Evolutionary conservation across 2,888 invertebrate species (phyloP), one percentile per base, ranked within the genome.

Genomic region (Uloborus plumipes): DNA sequence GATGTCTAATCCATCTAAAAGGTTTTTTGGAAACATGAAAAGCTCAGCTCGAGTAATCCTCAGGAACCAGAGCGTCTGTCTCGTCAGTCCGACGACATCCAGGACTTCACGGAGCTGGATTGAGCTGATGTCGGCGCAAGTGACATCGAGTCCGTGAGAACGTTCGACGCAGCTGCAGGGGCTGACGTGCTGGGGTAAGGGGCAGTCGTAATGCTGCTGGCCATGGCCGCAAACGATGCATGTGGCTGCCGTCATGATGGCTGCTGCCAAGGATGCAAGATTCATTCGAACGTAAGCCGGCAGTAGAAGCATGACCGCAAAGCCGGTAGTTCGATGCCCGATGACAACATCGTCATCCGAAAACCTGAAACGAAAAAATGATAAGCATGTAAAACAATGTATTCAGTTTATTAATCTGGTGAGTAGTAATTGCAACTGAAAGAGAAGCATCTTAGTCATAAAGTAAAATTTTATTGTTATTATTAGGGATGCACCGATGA

Each of bases 1-100:
- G 86, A 96, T 95, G 88, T 95, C 95, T 88, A 96, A 91, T 4
- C 95, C 95, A 81, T 95, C 91, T 89, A 96, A 95, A 84, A 96
- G 93, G 89, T 85, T 85, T 73, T 87, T 94, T 83, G 95, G 95
- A 74, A 96, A 90, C 89, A 95, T 95, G 20, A 94, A 94, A 87
- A 96, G 90, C 89, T 93, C 94, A 89, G 95, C 95, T 89, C 95
- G 95, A 75, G 95, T 92, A 84, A 96, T 91, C 88, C 95, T 95
- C 86, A 96, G 91, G 90, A 96, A 96, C 90, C 94, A 95, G 86
- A 96, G 94, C 85, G 95, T 73, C 55, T 83, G 84, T 26, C 84
- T 69, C 14, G 84, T 76, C 26, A 84, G 81, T 20, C 62, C 61
- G n/a, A 85, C 59, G 26, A 73, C 78, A n/a, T 84, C 84, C 16